Evolutionary conservation across 2,888 invertebrate species (phyloP), one percentile per base, ranked within the genome.

Genomic region (Abrostola tripartita): DNA sequence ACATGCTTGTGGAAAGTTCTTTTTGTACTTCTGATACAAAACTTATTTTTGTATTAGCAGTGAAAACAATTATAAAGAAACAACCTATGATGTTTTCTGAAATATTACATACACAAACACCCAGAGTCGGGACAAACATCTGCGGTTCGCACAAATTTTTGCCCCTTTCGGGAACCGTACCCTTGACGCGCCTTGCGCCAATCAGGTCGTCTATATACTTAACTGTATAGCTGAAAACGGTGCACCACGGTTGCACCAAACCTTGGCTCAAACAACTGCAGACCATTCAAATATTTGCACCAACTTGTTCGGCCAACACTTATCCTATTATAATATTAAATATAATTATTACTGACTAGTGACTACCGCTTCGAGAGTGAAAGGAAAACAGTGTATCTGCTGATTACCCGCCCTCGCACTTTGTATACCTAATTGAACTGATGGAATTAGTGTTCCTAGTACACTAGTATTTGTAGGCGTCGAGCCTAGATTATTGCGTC

Each of bases 371-470:
- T 51, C 57, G 54, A 58, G 71, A 71, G 71, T 71, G 71, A 71
- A 71, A 75, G 71, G 60, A 50, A 55, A 55, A 65, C 49, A 50
- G 60, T 42, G 61, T 76, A 65, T 74, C 63, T 61, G 35, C 57
- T 66, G 64, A 64, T 75, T 67, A 76, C 37, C 50, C 61, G 36
- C 76, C 76, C 47, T 24, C 76, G 61, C 59, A 50, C 0, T 68
- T 53, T 54, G 61, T 75, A 53, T 63, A 47, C 37, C 52, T 78
- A 72, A 78, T 72, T 66, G 72, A 72, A 69, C 67, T 63, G 60
- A 69, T 65, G 65, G 65, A 68, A 68, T 75, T 67, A 65, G 68
- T 65, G 62, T 72, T 51, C 53, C 56, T 52, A 70, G 24, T 24
- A n/a, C 24, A 1, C 24, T 24, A 24, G 62, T 54, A 53, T 49